A percentile compares a stretch with the other conserved stretches of the same genome.
Conservation (phyloP, 2,113 vertebrate genomes). For the Ibidorhyncha struthersii region DNA sequence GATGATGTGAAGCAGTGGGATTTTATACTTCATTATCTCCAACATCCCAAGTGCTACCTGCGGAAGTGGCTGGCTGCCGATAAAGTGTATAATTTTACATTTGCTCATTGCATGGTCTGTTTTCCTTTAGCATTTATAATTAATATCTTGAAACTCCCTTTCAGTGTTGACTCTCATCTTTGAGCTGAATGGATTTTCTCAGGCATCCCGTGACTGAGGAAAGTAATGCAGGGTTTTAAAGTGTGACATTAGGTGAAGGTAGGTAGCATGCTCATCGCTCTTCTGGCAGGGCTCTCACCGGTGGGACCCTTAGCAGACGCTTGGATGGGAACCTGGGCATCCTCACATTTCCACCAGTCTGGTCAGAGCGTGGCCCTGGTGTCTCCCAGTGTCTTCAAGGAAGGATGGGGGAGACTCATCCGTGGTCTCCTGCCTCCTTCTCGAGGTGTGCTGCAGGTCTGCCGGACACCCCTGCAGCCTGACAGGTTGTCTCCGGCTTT, state of each 20-base stretch:
- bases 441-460: not conserved
- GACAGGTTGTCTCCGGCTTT: not conserved
- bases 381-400: not conserved
- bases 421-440: accelerated
- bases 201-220: not conserved
- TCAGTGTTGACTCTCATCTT: not conserved
- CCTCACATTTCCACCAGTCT: not conserved
- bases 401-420: not conserved
- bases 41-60: not conserved
- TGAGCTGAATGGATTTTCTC: not conserved
- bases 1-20: not conserved
- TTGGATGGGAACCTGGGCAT: not conserved
- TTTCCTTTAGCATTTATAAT: not conserved
- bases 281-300: not conserved
- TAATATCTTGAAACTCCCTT: not conserved
- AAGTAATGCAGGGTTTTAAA: not conserved
- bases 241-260: not conserved
- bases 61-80: slow-evolving; percentile 11
- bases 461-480: not conserved
- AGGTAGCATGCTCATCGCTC: not conserved
- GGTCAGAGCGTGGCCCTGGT: not conserved
- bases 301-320: not conserved
- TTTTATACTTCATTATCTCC: slow-evolving; percentile 22
- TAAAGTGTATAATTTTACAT: slow-evolving; percentile 11
- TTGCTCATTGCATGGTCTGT: not conserved